A percentile compares a stretch with the other conserved stretches of the same genome.
These are phyloP conservation scores for Trissoscelio sp. DNA, from an alignment of 2,888 invertebrate species.

Conservation along the genomic window DNA sequence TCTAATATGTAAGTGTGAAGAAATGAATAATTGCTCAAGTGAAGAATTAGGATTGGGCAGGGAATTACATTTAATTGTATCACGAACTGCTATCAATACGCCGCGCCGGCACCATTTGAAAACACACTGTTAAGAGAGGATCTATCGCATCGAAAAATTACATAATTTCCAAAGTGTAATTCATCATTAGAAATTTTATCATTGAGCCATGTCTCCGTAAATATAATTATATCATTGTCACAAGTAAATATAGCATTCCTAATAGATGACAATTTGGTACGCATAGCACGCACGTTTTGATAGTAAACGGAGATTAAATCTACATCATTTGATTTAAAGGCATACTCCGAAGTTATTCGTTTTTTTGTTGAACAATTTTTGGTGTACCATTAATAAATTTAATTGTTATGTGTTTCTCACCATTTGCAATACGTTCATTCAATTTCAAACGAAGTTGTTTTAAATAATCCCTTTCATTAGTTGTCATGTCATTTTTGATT, in stretches of 20 bases:
- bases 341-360: background rate
- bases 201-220: conserved; percentile 7
- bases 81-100: conserved; percentile 2
- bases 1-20: background rate
- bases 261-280: no score
- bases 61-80: conserved; percentile 5
- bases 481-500: conserved; percentile 7
- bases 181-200: background rate
- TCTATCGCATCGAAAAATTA: conserved; percentile 10
- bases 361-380: conserved; percentile 4
- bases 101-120: conserved; percentile 15
- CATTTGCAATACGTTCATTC: background rate
- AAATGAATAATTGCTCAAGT: background rate
- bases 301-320: conserved; percentile 3
- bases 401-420: background rate
- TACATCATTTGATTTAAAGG: no score
- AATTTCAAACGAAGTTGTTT: background rate
- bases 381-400: conserved; percentile 4
- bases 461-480: background rate
- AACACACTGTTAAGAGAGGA: background rate
- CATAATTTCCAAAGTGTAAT: background rate
- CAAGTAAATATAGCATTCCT: background rate
- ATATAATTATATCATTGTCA: conserved; percentile 21
- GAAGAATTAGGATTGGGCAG: background rate
- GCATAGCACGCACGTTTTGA: conserved; percentile 8